Base-by-base conservation (phyloP, 1,140 invertebrate species). In the Drosophila auraria region DNA sequence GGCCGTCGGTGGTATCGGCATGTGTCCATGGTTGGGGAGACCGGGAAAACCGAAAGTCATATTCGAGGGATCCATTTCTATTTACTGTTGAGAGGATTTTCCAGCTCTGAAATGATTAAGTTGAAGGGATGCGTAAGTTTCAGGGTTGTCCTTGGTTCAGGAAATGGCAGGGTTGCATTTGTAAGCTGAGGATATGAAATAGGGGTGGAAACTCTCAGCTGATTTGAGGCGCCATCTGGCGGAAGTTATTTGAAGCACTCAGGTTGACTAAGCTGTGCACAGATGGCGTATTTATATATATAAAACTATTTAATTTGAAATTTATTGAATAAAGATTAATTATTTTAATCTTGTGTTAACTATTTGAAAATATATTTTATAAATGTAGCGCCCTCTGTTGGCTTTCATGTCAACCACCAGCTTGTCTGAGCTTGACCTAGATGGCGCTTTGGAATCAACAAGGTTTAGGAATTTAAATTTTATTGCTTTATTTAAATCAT, bases 1-100 rank as follows among this genome's bases (percentile, higher is more conserved):
- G 20, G 91, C 83, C 6, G 91, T 93, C 23, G 87, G 92, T 27
- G 92, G 91, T 73, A 93, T 93, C n/a, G 83, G 92, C 68, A 92
- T 73, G 36, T 92, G 91, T 27, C 83, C 79, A 40, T 92, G 91
- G n/a, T 86, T 89, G 11, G 92, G 82, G 5, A 93, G 63, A 2
- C 87, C 87, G 12, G 86, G 87, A 64, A 93, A 93, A 8, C 92
- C 92, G 20, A 93, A 93, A 0, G 90, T 60, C 36, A 93, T 56
- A 59, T 93, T 93, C 14, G 91, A 80, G 45, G 90, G 91, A 80
- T 93, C 92, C 92, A 93, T 93, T 78, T 62, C 8, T 20, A 42
- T 44, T 53, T 50, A 51, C 9, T 44, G 42, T 20, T 44, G 2
- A 12, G 5, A 12, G 5, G 12, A 25, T 40, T 47, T 66, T 20